Evolutionary conservation across 2,797 vertebrate genomes (phyloP).

Genomic region (Liasis olivaceus): DNA sequence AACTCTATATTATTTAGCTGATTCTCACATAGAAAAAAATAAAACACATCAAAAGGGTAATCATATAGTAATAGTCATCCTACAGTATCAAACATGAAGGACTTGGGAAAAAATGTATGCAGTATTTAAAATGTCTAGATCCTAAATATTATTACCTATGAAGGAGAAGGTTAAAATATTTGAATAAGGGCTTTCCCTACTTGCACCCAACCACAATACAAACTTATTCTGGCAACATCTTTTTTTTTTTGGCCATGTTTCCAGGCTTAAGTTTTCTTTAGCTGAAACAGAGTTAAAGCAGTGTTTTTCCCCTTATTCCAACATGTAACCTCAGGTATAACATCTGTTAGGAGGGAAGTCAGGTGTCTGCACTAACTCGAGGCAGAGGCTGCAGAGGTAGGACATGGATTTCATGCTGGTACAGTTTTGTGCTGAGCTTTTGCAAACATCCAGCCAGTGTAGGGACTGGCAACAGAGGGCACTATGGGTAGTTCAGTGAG

Average conservation of each 20-base stretch:
- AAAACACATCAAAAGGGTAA: slow-evolving; percentile 11
- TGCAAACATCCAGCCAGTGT: neutral
- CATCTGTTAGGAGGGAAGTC: neutral
- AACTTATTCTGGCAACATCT: neutral
- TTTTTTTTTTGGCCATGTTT: neutral
- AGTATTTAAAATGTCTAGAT: neutral
- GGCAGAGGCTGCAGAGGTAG: neutral
- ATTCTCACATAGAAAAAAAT: slow-evolving; percentile 28
- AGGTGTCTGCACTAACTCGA: neutral
- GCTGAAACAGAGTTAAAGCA: neutral
- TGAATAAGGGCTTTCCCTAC: neutral
- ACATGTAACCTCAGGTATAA: neutral
- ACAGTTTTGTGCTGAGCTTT: neutral
- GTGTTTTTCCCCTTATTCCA: neutral
- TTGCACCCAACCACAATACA: neutral
- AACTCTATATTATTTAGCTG: slow-evolving; percentile 34
- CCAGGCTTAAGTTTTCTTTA: neutral
- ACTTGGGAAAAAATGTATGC: neutral
- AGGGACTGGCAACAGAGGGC: neutral
- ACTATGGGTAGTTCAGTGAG: neutral
- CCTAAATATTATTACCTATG: neutral
- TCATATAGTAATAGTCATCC: neutral
- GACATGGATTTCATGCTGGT: neutral
- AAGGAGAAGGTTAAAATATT: neutral
- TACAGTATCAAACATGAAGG: neutral